Base-by-base conservation (phyloP, 2,113 vertebrate species). In the Thunnus maccoyii region DNA sequence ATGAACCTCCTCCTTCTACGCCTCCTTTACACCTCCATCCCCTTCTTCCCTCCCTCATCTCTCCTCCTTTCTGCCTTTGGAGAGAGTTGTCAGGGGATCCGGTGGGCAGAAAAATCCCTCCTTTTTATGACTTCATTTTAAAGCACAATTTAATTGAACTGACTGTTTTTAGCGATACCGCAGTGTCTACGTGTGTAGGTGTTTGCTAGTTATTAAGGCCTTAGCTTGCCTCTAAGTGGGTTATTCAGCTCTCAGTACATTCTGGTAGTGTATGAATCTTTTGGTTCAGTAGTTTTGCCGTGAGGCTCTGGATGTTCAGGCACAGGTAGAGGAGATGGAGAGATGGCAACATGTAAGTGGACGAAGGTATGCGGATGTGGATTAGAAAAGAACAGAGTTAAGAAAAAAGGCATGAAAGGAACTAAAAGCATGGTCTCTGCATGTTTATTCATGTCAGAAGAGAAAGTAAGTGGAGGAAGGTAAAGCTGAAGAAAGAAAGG, bases 61-160 rank as follows among this genome's bases (percentile, higher is more conserved):
- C 68, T 83, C 63, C 57, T 48, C 76, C 56, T 72, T 63, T 72
- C 71, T 57, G 73, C 76, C 76, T 82, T 70, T 71, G 66, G 51
- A 57, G 70, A 57, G n/a, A 25, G 48, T 17, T 56, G 65, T 63
- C 51, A 63, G 72, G 57, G 77, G 30, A 64, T 69, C 61, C 1
- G 1, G 44, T 22, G 68, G 50, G 20, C 41, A 15, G 71, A 87
- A 62, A 74, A 61, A 32, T 44, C 65, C 71, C 55, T 76, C 58
- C 82, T 57, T 79, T 88, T 77, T 78, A 75, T 3, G 18, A 84
- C 48, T 72, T 77, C 0, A 72, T 89, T 89, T 87, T 64, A 89
- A 94, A 95, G 94, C 94, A 95, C 95, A 95, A 91, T 80, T 77
- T 2, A 85, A 84, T 66, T 78, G 60, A 79, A 73, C 58, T 56